Evolutionary conservation across 2,797 vertebrate species (phyloP), one percentile per base, ranked within the genome.

Genomic region (Hydrophis major): DNA sequence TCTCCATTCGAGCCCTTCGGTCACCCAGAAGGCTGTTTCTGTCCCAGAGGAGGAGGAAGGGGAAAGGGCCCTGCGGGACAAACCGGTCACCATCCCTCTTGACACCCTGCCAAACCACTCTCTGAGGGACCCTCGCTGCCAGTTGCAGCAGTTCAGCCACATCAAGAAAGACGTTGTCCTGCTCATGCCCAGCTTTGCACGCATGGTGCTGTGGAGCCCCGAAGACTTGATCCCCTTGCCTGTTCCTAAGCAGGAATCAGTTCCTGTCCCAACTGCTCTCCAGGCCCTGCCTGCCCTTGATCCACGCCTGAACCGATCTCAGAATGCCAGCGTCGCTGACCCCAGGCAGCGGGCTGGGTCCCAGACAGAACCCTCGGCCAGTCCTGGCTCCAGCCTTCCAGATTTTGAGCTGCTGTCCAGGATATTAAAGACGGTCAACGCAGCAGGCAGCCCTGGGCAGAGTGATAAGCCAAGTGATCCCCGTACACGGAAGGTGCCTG

Each of bases 121-220:
- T 0, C 97, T 98, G 53, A 97, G 98, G 50, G 99, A 99, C 94
- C 99, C 99, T 0, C 98, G 99, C 0, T 98, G 97, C 0, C 99
- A 99, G 96, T 98, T 99, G 56, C 98, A 99, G 96, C 98, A 99
- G 94, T 99, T 99, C 96, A 99, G 99, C 95, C 99, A 99, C 97
- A 99, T 99, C 94, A 99, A 99, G 96, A 99, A 99, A 95, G 99
- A 99, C 4, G 96, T 99, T 0, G 55, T 98, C 10, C 97, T 99
- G 25, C 97, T 96, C 94, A 98, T 97, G 94, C 99, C 99, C 0
- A 97, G 96, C 86, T 99, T 99, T 1, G 95, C 98, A 61, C 98
- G 98, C 90, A 94, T 97, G 1, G 97, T 99, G 92, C 97, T 99
- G 1, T 99, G 99, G 99, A 99, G 98, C 7, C 99, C 99, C 0